Base-by-base conservation (phyloP, 2,797 vertebrate species). In the Intellagama lesueurii region DNA sequence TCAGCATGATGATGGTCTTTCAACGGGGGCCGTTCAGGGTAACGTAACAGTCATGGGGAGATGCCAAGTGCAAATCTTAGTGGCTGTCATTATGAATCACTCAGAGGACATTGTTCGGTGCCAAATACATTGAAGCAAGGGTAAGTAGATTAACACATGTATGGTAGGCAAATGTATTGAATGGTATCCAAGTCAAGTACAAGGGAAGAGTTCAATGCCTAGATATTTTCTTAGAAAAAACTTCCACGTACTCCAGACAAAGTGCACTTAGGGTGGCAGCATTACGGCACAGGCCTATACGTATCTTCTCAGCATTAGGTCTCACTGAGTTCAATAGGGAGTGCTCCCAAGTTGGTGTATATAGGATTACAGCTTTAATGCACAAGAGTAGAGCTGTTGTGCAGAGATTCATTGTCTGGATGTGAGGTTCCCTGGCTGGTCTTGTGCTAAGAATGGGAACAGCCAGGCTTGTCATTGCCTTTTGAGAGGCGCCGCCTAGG, bases 381-480 rank as follows among this genome's bases (percentile, higher is more conserved):
- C 40, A 26, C 8, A 14, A 49, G 72, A 85, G 85, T 92, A 90
- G 88, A 92, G 87, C 70, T 16, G 0, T 89, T 87, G 76, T 44
- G 89, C 88, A 91, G 24, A 68, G 0, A 1, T 56, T 90, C 89
- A 83, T 87, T 83, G 49, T 89, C 90, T 83, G 83, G 91, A 90
- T 92, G 92, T 93, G 76, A 81, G 88, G 82, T 70, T 89, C 89
- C 88, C 81, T 89, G 88, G 83, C 87, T 96, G 94, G 92, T 84
- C 85, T 90, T 90, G 76, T 91, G 92, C 88, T 94, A 86, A 79
- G 3, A 93, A 92, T 76, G 88, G 88, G 87, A 92, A 88, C 35
- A 17, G 0, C 87, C 91, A 90, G 92, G 78, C 87, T 92, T 95
- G 93, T 94, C 94, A 95, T 79, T 84, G 88, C 82, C 47, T 90